Percentiles rank a stretch among this genome's conserved stretches.
phyloP scores from a whole-genome alignment of 2,113 vertebrate genomes.

The Apodemus sylvaticus region DNA sequence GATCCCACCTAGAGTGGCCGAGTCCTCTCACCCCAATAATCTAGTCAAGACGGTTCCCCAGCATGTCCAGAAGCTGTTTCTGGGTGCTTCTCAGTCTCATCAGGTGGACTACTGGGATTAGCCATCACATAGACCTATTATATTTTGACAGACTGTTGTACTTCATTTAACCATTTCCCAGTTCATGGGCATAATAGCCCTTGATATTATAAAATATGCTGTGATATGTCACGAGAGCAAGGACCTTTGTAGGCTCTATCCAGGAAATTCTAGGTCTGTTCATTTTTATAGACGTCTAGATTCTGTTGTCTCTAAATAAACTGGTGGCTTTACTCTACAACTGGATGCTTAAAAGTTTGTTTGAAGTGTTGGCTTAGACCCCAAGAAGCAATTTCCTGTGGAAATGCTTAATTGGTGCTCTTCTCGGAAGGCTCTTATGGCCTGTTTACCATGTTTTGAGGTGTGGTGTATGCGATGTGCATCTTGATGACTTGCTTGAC shows the following conservation, averaged over 20 bases:
- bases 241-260: background rate
- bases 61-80: background rate
- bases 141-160: background rate
- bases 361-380: constrained; percentile 14
- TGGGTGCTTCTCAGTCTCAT: background rate
- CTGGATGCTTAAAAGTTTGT: background rate
- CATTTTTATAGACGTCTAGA: background rate
- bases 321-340: background rate
- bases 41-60: background rate
- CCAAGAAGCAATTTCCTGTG: background rate
- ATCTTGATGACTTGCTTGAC: background rate
- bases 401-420: background rate
- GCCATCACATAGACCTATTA: background rate
- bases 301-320: background rate
- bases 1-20: background rate
- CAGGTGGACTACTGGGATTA: no score
- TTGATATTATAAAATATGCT: background rate
- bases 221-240: background rate
- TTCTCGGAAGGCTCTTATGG: background rate
- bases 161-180: background rate
- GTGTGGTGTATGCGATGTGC: background rate
- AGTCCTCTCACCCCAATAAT: background rate
- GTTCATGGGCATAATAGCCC: background rate
- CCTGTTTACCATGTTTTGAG: background rate
- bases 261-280: background rate